Conservation (phyloP, 1,140 invertebrate genomes). For the Trissolcus basalis region DNA sequence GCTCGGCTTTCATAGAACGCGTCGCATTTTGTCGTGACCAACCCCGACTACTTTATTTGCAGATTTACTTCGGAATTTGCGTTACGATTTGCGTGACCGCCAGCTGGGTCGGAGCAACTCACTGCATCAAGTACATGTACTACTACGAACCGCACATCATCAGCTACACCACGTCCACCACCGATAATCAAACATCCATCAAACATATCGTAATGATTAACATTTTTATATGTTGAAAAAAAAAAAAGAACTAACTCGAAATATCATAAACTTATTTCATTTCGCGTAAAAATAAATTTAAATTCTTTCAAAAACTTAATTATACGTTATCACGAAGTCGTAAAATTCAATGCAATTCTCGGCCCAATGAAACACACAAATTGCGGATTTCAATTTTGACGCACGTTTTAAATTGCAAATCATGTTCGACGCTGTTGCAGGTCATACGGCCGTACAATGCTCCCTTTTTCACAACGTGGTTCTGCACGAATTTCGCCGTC, state of each 20-base stretch:
- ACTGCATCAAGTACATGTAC: slow-evolving; percentile 91
- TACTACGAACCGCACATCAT: slow-evolving; percentile 74
- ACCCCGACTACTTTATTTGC: slow-evolving; percentile 65
- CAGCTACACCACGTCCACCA: slow-evolving; percentile 63
- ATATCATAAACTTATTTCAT: too few species aligned
- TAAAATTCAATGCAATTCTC: not conserved
- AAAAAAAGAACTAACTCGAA: not conserved
- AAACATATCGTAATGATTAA: slow-evolving; percentile 51
- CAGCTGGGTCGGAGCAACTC: slow-evolving; percentile 92
- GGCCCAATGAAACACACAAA: not conserved
- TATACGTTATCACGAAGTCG: too few species aligned
- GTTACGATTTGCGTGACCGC: slow-evolving; percentile 88
- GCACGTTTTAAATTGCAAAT: slow-evolving; percentile 1
- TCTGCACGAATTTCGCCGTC: slow-evolving; percentile 94
- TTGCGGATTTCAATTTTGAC: not conserved
- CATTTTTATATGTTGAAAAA: not conserved
- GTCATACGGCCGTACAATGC: slow-evolving; percentile 83
- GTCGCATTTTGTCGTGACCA: slow-evolving; percentile 32
- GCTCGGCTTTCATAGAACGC: slow-evolving; percentile 17
- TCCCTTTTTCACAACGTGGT: slow-evolving; percentile 96
- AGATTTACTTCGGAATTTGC: slow-evolving; percentile 92
- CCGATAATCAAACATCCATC: slow-evolving; percentile 67
- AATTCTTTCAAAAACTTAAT: too few species aligned
- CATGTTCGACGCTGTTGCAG: slow-evolving; percentile 72
- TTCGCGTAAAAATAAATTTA: too few species aligned